Evolutionary conservation across 2,888 invertebrate species (phyloP).

Genomic region (Meiosimyza decipiens): DNA sequence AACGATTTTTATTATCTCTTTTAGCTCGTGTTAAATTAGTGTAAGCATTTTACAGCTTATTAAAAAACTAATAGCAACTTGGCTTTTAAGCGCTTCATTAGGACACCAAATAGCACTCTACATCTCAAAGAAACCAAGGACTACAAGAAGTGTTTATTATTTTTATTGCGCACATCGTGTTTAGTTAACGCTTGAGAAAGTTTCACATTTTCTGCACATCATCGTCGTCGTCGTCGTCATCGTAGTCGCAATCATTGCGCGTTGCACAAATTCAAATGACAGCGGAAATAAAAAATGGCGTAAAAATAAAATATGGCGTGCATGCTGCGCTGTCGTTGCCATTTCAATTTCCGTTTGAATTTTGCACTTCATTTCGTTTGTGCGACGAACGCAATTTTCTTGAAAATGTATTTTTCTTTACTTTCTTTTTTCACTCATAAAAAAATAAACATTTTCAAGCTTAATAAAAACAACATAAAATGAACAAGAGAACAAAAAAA

Average conservation of each 20-base stretch:
- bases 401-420: conserved; percentile 39
- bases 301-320: conserved; percentile 13
- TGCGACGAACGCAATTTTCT: conserved; percentile 54
- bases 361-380: conserved; percentile 62
- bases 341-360: conserved; percentile 62
- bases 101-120: too few relatives aligned
- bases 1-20: too few relatives aligned
- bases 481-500: conserved; percentile 17
- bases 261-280: conserved; percentile 26
- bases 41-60: too few relatives aligned
- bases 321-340: conserved; percentile 45
- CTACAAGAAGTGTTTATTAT: too few relatives aligned
- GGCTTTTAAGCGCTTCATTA: too few relatives aligned
- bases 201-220: conserved; percentile 17
- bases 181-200: conserved; percentile 27
- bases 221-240: not conserved
- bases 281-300: conserved; percentile 23
- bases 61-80: too few relatives aligned
- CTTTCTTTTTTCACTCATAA: too few relatives aligned
- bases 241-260: not conserved
- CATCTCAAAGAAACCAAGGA: too few relatives aligned
- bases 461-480: conserved; percentile 17
- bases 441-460: conserved; percentile 13
- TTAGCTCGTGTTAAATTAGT: too few relatives aligned
- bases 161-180: conserved; percentile 7